A percentile compares a stretch with the other conserved stretches of the same genome.
Conservation (phyloP, 2,797 vertebrate genomes). For the Yasuhikotakia modesta region DNA sequence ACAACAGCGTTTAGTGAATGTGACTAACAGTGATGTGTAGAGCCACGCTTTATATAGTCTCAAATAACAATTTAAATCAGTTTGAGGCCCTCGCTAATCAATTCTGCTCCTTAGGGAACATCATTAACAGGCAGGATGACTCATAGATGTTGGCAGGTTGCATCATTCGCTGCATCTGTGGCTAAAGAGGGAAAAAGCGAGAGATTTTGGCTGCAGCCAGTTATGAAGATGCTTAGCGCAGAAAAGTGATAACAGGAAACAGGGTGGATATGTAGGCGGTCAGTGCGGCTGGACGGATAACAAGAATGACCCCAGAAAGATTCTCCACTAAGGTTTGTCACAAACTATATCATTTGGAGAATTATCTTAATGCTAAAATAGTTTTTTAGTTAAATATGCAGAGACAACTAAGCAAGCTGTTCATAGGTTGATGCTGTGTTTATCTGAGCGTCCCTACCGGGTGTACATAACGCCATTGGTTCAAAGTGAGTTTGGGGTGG, state of each 20-base stretch:
- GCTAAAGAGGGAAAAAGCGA: slow-evolving; percentile 31
- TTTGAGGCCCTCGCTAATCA: slow-evolving; percentile 59
- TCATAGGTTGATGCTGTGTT: too few relatives aligned
- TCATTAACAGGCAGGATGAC: slow-evolving; percentile 57
- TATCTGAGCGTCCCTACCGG: not conserved
- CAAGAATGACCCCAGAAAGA: slow-evolving; percentile 12
- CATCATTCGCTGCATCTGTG: slow-evolving; percentile 38
- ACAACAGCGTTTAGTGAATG: slow-evolving; percentile 44
- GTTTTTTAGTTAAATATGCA: too few relatives aligned
- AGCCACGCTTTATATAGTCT: slow-evolving; percentile 54
- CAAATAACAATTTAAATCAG: slow-evolving; percentile 60
- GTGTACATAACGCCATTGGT: not conserved
- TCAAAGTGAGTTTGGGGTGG: not conserved
- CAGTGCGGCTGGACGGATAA: slow-evolving; percentile 46
- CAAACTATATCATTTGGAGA: not conserved
- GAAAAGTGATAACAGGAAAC: slow-evolving; percentile 24
- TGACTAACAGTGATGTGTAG: slow-evolving; percentile 37
- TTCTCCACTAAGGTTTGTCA: not conserved
- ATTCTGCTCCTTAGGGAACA: slow-evolving; percentile 54
- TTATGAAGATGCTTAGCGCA: slow-evolving; percentile 17
- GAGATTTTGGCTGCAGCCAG: slow-evolving; percentile 33
- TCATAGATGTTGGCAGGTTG: slow-evolving; percentile 56
- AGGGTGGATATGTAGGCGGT: slow-evolving; percentile 31
- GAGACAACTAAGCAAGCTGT: too few relatives aligned
- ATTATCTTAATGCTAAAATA: slow-evolving; percentile 9